A percentile compares a stretch with the other conserved stretches of the same genome.
phyloP scores from a whole-genome alignment of 2,113 vertebrate genomes.

The Maccullochella peelii region DNA sequence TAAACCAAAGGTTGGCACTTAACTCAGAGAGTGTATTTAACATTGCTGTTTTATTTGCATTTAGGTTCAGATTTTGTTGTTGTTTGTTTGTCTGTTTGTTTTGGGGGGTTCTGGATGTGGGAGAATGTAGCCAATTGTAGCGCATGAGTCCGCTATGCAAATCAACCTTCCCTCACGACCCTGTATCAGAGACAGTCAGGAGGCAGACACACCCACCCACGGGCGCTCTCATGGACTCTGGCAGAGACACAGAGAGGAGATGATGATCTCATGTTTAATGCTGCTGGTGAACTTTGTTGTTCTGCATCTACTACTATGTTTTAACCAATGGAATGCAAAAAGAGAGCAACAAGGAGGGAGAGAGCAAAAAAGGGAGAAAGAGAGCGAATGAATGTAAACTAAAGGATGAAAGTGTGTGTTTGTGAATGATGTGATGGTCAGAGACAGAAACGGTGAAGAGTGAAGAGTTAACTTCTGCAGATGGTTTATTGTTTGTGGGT shows the following conservation, averaged over 20 bases:
- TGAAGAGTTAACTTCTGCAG: constrained; percentile 26
- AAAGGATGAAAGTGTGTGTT: constrained; percentile 62
- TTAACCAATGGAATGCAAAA: constrained; percentile 68
- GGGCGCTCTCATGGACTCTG: constrained; percentile 60
- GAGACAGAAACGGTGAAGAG: constrained; percentile 26
- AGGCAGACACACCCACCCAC: constrained; percentile 72
- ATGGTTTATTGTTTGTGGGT: constrained; percentile 71
- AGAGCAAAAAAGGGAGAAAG: constrained; percentile 17
- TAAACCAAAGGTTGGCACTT: constrained; percentile 87
- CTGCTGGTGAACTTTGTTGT: constrained; percentile 77
- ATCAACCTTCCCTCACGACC: constrained; percentile 82
- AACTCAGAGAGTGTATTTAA: constrained; percentile 70
- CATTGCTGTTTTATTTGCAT: constrained; percentile 52
- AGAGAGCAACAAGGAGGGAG: constrained; percentile 48
- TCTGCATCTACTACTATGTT: constrained; percentile 70
- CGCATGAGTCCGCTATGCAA: constrained; percentile 88
- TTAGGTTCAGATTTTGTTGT: constrained; percentile 59
- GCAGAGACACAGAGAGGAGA: constrained; percentile 46
- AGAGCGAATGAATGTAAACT: constrained; percentile 72
- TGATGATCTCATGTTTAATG: constrained; percentile 68
- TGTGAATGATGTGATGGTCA: constrained; percentile 33
- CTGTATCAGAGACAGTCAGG: constrained; percentile 81
- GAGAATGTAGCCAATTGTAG: constrained; percentile 87
- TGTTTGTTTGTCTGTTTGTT: constrained; percentile 17
- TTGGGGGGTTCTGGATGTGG: constrained; percentile 74